These are phyloP conservation scores for Apostichopus californicus DNA, from an alignment of 35 echinoderm and acorn worm species.

Conservation along the genomic window DNA sequence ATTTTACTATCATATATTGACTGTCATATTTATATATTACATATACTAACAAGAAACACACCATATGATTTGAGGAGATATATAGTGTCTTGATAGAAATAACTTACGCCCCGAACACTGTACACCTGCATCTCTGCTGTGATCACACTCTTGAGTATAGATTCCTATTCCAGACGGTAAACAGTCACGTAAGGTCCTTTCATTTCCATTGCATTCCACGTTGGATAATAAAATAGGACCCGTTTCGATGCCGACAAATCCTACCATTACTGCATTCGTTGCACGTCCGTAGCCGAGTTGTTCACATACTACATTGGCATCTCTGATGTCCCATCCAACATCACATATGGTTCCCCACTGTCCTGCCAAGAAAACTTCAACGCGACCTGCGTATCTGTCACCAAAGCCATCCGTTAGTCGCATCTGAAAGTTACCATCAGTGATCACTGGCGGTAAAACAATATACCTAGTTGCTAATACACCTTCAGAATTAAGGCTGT, in stretches of 20 bases:
- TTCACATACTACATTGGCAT: slow-evolving; percentile 42
- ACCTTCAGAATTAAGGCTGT: no score
- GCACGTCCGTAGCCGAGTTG: slow-evolving; percentile 56
- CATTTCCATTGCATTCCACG: neutral
- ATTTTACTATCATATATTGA: no score
- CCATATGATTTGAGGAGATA: no score
- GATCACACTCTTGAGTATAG: neutral
- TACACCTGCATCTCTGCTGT: neutral
- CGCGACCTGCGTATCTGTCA: neutral
- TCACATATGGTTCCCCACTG: slow-evolving; percentile 55
- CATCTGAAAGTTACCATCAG: neutral
- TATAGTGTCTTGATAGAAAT: no score
- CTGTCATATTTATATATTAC: no score
- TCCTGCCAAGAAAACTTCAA: neutral
- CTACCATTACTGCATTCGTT: neutral
- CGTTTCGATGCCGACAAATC: neutral
- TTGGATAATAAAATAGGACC: slow-evolving; percentile 4
- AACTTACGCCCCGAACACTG: neutral
- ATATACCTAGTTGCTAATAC: no score
- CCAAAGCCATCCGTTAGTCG: slow-evolving; percentile 1
- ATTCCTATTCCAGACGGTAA: neutral
- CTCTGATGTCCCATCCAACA: slow-evolving; percentile 23
- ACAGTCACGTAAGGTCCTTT: neutral
- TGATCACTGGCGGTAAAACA: neutral
- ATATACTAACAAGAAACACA: no score